Conservation (phyloP, 2,113 vertebrate genomes). For the Ascaphus truei region DNA sequence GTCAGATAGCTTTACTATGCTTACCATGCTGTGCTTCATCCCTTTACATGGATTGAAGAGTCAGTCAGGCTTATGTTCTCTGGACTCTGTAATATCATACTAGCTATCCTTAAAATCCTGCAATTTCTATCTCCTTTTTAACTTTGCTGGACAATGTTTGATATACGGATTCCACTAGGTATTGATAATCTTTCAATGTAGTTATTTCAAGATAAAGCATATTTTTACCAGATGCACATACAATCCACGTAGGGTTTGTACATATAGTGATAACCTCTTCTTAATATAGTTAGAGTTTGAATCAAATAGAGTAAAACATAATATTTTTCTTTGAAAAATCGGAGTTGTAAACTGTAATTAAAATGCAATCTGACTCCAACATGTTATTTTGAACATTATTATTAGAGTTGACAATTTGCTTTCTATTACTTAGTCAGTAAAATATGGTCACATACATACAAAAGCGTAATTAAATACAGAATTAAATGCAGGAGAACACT, state of each 20-base stretch:
- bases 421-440: no score
- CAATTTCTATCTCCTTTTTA: conserved; percentile 13
- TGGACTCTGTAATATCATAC: background rate
- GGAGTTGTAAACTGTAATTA: no score
- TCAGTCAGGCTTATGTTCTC: conserved; percentile 15
- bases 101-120: conserved; percentile 11
- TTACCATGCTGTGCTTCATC: conserved; percentile 15
- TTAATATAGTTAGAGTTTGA: background rate
- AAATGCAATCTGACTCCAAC: no score
- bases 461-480: no score
- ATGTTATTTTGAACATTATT: no score
- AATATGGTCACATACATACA: no score
- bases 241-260: conserved; percentile 10
- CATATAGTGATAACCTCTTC: background rate
- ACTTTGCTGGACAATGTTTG: conserved; percentile 11
- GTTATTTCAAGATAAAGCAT: conserved; percentile 23
- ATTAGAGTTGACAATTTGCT: no score
- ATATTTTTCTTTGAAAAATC: background rate
- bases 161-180: conserved; percentile 7
- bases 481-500: no score
- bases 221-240: conserved; percentile 17
- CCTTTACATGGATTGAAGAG: conserved; percentile 17
- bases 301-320: background rate
- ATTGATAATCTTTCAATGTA: conserved; percentile 8
- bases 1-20: conserved; percentile 13